These are phyloP conservation scores for Strigamia crassipes DNA, from an alignment of 2,888 invertebrate species.

Conservation along the genomic window DNA sequence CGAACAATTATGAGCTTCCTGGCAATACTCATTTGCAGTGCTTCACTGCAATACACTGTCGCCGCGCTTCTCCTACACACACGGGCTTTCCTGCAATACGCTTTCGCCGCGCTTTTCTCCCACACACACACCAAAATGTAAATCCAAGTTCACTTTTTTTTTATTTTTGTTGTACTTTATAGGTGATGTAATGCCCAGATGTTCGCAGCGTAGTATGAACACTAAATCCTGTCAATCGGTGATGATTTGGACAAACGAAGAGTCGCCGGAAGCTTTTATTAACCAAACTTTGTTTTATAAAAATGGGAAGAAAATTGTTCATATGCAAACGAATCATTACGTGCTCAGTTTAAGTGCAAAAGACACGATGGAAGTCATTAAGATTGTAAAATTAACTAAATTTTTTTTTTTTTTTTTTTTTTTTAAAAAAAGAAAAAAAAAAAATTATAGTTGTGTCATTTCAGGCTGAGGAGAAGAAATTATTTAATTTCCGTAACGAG, in stretches of 20 bases:
- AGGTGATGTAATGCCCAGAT: slow-evolving; percentile 3
- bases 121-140: too few relatives aligned
- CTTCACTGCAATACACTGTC: too few relatives aligned
- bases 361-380: neutral
- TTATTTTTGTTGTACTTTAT: neutral
- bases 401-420: too few relatives aligned
- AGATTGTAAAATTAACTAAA: neutral
- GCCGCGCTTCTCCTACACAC: too few relatives aligned
- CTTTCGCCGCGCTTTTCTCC: too few relatives aligned
- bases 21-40: neutral
- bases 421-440: too few relatives aligned
- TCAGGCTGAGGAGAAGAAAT: neutral
- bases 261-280: neutral
- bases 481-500: neutral
- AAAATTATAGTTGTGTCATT: too few relatives aligned
- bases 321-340: neutral
- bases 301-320: neutral
- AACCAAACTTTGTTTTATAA: neutral
- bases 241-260: neutral
- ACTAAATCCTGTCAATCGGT: neutral
- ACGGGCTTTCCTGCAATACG: too few relatives aligned
- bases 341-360: neutral
- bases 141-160: too few relatives aligned
- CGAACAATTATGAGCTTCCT: too few relatives aligned
- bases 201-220: neutral